These are phyloP conservation scores for Gymnobelideus leadbeateri DNA, from an alignment of 2,113 vertebrate species.

Conservation along the genomic window DNA sequence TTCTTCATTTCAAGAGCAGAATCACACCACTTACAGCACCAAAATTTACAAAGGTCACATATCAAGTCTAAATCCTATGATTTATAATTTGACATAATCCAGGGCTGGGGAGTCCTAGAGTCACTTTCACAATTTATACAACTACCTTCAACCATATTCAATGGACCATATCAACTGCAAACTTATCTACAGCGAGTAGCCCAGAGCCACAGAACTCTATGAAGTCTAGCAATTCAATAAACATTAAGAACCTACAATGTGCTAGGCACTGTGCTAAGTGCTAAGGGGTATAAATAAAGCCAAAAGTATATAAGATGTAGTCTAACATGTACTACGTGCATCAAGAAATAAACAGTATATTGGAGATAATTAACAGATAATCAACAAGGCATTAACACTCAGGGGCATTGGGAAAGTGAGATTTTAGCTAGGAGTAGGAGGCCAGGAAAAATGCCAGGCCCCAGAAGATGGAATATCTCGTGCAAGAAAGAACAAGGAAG, in stretches of 20 bases:
- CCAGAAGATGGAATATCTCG: not conserved
- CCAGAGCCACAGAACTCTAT: not conserved
- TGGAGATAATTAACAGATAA: not conserved
- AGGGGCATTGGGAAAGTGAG: not conserved
- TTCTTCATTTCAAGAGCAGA: conserved; percentile 32
- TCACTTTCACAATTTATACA: not conserved
- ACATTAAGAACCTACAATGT: not conserved
- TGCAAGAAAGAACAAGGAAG: not conserved
- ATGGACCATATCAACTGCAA: not conserved
- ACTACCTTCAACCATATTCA: not conserved
- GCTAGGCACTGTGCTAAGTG: not conserved
- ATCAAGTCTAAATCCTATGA: conserved; percentile 41
- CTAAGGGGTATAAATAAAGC: not conserved
- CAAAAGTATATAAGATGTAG: not conserved
- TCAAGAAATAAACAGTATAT: not conserved
- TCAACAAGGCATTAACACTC: not conserved
- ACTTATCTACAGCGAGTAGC: not conserved
- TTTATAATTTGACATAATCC: conserved; percentile 13
- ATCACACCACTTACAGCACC: conserved; percentile 24
- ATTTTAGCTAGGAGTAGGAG: not conserved
- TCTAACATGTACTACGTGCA: not conserved
- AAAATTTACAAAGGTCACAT: conserved; percentile 35
- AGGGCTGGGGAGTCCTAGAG: not conserved
- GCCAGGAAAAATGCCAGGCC: not conserved
- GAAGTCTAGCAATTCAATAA: not conserved